A percentile compares a stretch with the other conserved stretches of the same genome.
Conservation (phyloP, 2,113 vertebrate species). For the Rhadina sibilatrix region DNA sequence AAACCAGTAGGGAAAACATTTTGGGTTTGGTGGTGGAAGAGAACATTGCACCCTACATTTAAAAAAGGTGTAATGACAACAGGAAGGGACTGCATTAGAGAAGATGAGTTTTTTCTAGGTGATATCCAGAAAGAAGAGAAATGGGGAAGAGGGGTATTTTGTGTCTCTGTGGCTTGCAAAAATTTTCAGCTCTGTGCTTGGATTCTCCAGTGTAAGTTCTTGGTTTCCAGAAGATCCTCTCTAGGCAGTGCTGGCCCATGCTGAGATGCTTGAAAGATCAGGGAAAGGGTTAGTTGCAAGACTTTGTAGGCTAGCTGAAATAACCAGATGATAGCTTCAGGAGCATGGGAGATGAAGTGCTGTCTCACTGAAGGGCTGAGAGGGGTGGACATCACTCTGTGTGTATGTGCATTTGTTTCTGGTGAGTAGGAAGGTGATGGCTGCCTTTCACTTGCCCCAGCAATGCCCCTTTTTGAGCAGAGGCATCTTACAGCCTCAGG, state of each 20-base stretch:
- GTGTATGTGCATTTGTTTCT: not conserved
- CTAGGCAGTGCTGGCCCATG: not conserved
- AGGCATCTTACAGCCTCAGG: not conserved
- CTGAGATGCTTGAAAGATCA: not conserved
- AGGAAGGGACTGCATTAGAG: not conserved
- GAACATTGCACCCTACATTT: accelerated
- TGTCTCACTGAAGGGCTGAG: not conserved
- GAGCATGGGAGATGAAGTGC: not conserved
- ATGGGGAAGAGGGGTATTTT: accelerated
- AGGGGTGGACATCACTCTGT: not conserved
- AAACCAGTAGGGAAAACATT: not conserved
- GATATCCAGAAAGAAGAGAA: not conserved
- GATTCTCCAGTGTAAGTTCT: not conserved
- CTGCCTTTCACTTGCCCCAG: not conserved
- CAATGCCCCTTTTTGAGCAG: not conserved
- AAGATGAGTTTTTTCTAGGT: not conserved
- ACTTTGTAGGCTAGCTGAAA: not conserved
- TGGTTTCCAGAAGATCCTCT: not conserved
- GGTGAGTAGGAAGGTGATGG: not conserved
- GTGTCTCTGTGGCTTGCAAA: not conserved
- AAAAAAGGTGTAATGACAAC: not conserved
- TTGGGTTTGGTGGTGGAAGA: not conserved
- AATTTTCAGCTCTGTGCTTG: not conserved
- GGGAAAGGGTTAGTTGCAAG: not conserved
- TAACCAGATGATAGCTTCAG: not conserved